Evolutionary conservation across 2,888 invertebrate genomes (phyloP).

Genomic region (Clostera curtula): DNA sequence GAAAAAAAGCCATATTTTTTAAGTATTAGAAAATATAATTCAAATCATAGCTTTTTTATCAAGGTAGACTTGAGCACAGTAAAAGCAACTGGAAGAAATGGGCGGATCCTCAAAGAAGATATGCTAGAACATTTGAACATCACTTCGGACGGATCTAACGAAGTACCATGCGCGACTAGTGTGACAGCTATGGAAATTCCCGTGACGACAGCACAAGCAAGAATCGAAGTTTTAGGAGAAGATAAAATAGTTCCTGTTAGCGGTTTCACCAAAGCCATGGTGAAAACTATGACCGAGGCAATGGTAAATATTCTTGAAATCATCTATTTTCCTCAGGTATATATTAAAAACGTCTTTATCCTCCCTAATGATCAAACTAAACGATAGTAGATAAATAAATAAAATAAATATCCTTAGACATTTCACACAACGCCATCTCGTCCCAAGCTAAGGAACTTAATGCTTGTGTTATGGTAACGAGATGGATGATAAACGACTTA

Average conservation of each 20-base stretch:
- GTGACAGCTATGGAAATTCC: conserved; percentile 35
- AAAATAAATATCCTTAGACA: too few species aligned
- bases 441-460: too few species aligned
- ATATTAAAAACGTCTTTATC: too few species aligned
- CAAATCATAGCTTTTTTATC: too few species aligned
- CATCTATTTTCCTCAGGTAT: too few species aligned
- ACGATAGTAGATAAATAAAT: too few species aligned
- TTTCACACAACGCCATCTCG: too few species aligned
- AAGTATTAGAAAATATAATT: too few species aligned
- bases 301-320: conserved; percentile 13
- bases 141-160: conserved; percentile 69
- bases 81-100: conserved; percentile 87
- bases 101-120: conserved; percentile 97
- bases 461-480: too few species aligned
- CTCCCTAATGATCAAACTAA: too few species aligned
- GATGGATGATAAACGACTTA: too few species aligned
- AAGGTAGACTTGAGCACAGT: conserved; percentile 82
- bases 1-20: too few species aligned
- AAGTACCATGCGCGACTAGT: conserved; percentile 28
- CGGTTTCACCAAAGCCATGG: conserved; percentile 94
- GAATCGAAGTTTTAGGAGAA: conserved; percentile 37
- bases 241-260: conserved; percentile 80
- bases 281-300: conserved; percentile 90
- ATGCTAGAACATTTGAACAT: conserved; percentile 81
- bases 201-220: conserved; percentile 30